Base-by-base conservation (phyloP, 2,888 invertebrate genomes). In the Drosophila siamana region DNA sequence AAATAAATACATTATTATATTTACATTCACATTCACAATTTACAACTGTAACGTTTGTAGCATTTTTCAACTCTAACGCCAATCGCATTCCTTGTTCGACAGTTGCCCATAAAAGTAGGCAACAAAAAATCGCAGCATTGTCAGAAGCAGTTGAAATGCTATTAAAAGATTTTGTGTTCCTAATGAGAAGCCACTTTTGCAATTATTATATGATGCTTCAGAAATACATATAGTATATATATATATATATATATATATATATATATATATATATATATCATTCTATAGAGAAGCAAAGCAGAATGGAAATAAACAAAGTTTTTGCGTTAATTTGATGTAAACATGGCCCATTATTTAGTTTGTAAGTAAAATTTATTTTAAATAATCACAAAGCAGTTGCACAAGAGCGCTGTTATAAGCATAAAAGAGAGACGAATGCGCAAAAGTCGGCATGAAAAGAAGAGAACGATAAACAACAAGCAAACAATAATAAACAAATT, bases 401-500 rank as follows among this genome's bases (percentile, higher is more conserved):
- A 30, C 41, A 52, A 41, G 28, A 61, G 30, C 36, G 52, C 70
- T 59, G 48, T 22, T 59, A 56, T 43, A 54, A 40, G 57, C 22
- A 55, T 36, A 57, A 47, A 59, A 41, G 7, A 57, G 19, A 62
- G 15, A 30, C 1, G 30, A 44, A 33, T 19, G 19, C 19, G 19
- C n/a, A n/a, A 19, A 19, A 19, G 19, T 19, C 19, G 19, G 19
- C 19, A 19, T 19, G 15, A n/a, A 44, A 64, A 70, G 66, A 47
- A 47, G 28, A 46, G 28, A 54, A 57, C 9, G 9, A 47, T 52
- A 52, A 61, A 69, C 46, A 57, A 63, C 60, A 74, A 74, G 74
- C 76, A 78, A 88, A 88, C 73, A 84, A 86, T 75, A 89, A 87
- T 88, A 89, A 89, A 82, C 71, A 86, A 82, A 84, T 75, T 84